These are phyloP conservation scores for Anser cygnoides DNA, from an alignment of 2,113 vertebrate species.

Conservation along the genomic window DNA sequence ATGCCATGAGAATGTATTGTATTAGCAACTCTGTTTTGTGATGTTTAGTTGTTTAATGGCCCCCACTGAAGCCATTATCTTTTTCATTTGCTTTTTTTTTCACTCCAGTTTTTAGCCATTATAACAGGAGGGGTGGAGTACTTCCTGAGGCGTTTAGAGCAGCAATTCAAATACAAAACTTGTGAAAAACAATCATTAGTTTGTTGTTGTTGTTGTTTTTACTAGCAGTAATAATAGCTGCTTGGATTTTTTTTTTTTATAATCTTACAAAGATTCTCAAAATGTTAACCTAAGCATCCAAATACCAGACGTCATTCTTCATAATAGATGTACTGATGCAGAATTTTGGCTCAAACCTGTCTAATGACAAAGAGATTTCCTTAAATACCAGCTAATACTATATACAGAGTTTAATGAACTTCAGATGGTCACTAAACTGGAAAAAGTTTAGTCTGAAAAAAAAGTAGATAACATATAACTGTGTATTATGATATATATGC, in stretches of 20 bases:
- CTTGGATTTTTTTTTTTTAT: background rate
- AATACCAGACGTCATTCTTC: background rate
- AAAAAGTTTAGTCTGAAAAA: background rate
- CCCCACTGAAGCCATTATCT: background rate
- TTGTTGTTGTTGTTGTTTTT: too few species aligned
- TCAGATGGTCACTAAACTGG: background rate
- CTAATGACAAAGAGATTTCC: background rate
- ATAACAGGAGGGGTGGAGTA: background rate
- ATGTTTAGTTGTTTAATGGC: background rate
- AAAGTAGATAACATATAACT: background rate
- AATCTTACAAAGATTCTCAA: background rate
- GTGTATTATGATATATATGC: background rate
- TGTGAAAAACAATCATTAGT: background rate
- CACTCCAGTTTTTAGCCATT: background rate
- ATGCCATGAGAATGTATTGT: background rate
- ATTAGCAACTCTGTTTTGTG: background rate
- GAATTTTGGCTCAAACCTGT: background rate
- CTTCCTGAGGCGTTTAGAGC: background rate
- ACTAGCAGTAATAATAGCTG: background rate
- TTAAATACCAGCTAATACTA: background rate
- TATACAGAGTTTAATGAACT: background rate
- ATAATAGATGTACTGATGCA: background rate
- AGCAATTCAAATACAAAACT: background rate
- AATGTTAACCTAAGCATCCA: background rate
- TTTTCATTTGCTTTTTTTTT: background rate